Conservation (phyloP, 2,113 vertebrate species). For the Apteryx owenii region DNA sequence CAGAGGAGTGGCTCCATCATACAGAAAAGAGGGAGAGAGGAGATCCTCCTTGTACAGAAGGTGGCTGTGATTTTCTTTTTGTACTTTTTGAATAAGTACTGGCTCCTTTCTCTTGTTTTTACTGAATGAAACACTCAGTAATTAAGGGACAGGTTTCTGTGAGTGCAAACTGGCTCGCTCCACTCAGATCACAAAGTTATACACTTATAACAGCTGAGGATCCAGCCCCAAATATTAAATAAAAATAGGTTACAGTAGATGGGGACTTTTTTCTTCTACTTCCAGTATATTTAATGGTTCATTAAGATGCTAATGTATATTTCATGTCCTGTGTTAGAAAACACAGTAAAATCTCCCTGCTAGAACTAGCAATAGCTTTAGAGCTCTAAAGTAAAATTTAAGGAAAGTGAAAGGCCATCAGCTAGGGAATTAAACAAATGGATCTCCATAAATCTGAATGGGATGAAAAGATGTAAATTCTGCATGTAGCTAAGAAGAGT, state of each 20-base stretch:
- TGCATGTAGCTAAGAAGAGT: background rate
- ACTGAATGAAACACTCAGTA: background rate
- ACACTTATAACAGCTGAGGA: background rate
- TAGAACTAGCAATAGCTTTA: background rate
- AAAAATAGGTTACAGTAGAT: background rate
- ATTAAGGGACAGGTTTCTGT: background rate
- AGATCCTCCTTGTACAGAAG: background rate
- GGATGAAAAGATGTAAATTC: background rate
- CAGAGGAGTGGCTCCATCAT: background rate
- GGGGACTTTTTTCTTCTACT: background rate
- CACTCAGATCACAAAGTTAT: background rate
- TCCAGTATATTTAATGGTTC: background rate
- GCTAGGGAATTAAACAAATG: background rate
- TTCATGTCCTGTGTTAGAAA: constrained; percentile 12
- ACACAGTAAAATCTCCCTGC: background rate
- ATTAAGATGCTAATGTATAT: background rate
- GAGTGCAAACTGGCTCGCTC: background rate
- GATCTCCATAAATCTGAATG: background rate
- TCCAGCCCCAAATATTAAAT: background rate
- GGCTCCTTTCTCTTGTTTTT: background rate
- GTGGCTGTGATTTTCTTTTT: background rate
- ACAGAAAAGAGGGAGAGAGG: background rate
- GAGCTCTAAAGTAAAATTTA: constrained; percentile 8
- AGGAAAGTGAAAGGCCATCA: background rate
- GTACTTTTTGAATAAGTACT: background rate